These are phyloP conservation scores for Triops longicaudatus DNA, from an alignment of 1,140 invertebrate species.

Conservation along the genomic window DNA sequence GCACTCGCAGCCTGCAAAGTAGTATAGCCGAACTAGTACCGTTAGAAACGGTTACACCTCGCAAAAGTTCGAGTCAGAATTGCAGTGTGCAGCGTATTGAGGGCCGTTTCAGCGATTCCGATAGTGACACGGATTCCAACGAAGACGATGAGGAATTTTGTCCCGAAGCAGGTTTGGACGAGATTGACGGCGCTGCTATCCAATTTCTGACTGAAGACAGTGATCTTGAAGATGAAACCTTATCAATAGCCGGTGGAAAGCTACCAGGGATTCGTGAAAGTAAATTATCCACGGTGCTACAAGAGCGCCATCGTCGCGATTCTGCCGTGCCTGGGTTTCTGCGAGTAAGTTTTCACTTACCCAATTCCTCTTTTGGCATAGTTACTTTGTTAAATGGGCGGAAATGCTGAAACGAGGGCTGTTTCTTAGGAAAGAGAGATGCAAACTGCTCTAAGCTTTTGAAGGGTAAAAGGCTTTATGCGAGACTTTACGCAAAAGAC, in stretches of 20 bases:
- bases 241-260: background rate
- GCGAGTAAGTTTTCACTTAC: background rate
- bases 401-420: too few species aligned
- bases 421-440: too few species aligned
- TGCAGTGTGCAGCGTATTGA: background rate
- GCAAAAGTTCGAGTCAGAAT: constrained; percentile 20
- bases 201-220: background rate
- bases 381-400: too few species aligned
- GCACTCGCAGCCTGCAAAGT: constrained; percentile 50
- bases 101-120: background rate
- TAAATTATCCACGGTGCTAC: background rate
- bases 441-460: too few species aligned
- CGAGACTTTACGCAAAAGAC: too few species aligned
- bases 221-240: background rate
- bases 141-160: background rate
- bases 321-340: background rate
- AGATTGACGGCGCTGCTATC: background rate
- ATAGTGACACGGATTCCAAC: background rate
- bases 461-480: too few species aligned
- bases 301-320: background rate
- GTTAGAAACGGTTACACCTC: constrained; percentile 56
- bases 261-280: background rate
- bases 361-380: background rate
- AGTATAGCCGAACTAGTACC: constrained; percentile 56
- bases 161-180: background rate